Evolutionary conservation across 2,888 invertebrate species (phyloP).

Genomic region (Eulithis testata): DNA sequence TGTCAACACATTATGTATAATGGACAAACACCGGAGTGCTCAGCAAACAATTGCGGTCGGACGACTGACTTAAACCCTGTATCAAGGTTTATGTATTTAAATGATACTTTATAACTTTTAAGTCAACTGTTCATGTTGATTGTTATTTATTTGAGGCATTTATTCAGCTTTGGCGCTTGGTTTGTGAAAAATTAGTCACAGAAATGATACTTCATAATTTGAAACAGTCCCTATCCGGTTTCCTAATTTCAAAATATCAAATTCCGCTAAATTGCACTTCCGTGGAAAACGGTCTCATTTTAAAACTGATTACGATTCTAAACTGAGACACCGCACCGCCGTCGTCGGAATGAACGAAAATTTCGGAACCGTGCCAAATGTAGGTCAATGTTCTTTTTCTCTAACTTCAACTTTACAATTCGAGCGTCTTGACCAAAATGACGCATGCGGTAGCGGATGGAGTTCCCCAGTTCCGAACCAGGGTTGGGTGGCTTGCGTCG

Average conservation of each 20-base stretch:
- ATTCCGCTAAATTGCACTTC: constrained; percentile 10
- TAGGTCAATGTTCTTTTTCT: constrained; percentile 45
- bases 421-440: constrained; percentile 65
- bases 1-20: constrained; percentile 53
- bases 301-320: constrained; percentile 25
- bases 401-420: constrained; percentile 38
- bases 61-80: constrained; percentile 14
- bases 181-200: constrained; percentile 2
- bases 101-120: constrained; percentile 20
- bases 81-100: constrained; percentile 27
- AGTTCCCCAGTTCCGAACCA: constrained; percentile 55
- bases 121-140: constrained; percentile 11
- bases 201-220: constrained; percentile 1
- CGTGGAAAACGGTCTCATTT: constrained; percentile 3
- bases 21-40: constrained; percentile 52
- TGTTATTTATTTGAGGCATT: constrained; percentile 19
- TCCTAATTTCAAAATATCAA: constrained; percentile 6
- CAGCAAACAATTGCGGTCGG: constrained; percentile 47
- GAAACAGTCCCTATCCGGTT: neutral
- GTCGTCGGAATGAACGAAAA: constrained; percentile 8
- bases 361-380: constrained; percentile 30
- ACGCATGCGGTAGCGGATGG: constrained; percentile 75
- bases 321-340: neutral
- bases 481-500: constrained; percentile 61
- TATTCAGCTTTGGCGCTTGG: constrained; percentile 7